Evolutionary conservation across 2,888 invertebrate species (phyloP), one percentile per base, ranked within the genome.

Genomic region (Drosophila falleni): DNA sequence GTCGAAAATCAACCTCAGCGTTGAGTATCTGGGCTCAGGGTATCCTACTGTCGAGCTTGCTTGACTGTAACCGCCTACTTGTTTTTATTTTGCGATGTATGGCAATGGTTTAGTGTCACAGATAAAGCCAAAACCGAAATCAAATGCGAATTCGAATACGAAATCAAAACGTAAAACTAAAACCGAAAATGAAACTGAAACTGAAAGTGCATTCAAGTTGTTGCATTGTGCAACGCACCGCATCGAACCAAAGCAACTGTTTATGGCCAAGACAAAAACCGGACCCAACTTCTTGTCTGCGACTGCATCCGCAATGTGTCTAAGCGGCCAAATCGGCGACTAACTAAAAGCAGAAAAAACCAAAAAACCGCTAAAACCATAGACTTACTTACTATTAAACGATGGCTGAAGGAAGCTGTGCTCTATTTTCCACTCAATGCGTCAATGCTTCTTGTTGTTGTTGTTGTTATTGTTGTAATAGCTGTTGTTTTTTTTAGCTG

Each of bases 241-340:
- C 72, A 79, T 63, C 80, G 82, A 64, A 44, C 51, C 47, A 26
- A 69, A 35, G 33, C 58, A 54, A 46, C 84, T 87, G 71, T 84
- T 87, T 87, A 84, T 87, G 84, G 87, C 68, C 73, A 72, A 81
- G 63, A 78, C 80, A 71, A 72, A 87, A 84, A 84, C 87, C 84
- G 85, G 84, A 78, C 82, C 80, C 85, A 80, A 82, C 84, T 84
- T 84, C 84, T 87, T 70, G 78, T 69, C 75, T 65, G 60, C 33
- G 72, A 75, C 87, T 85, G 84, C 85, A 84, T 84, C 84, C 84
- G 84, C 84, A 84, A 87, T 84, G 80, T 82, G 86, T 82, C 82
- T 82, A 83, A 82, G 68, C 78, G 78, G 75, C 68, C 60, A 53
- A 71, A 15, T n/a, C 63, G 64, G 47, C 73, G 63, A 61, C 55